A percentile compares a stretch with the other conserved stretches of the same genome.
Evolutionary conservation across 1,140 invertebrate species (phyloP).

Genomic region (Hesperophylax magnus): DNA sequence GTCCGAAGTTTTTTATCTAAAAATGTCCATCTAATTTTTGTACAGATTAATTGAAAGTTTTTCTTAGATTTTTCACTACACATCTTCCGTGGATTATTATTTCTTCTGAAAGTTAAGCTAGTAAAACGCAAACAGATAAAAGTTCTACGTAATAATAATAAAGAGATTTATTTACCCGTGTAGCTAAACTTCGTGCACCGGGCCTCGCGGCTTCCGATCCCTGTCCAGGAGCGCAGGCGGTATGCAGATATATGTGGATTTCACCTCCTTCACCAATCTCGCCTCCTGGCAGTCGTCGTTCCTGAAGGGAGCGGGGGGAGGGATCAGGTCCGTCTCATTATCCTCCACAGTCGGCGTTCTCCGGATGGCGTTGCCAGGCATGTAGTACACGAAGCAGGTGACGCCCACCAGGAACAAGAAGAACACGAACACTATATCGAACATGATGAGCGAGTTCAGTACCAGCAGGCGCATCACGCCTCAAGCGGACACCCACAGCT

Average conservation of each 20-base stretch:
- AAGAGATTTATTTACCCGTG: constrained; percentile 40
- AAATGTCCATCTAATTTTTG: too few relatives aligned
- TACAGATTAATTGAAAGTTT: too few relatives aligned
- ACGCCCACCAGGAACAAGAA: constrained; percentile 86
- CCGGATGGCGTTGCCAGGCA: constrained; percentile 70
- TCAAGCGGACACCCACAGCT: constrained; percentile 37
- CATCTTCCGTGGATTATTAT: too few relatives aligned
- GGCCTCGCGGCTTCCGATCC: constrained; percentile 63
- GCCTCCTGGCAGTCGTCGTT: constrained; percentile 63
- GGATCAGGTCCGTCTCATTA: constrained; percentile 67
- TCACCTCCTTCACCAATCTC: constrained; percentile 38
- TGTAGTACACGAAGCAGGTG: constrained; percentile 84
- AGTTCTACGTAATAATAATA: too few relatives aligned
- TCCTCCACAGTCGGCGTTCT: constrained; percentile 62
- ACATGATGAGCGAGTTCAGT: constrained; percentile 88
- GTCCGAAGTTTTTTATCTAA: too few relatives aligned
- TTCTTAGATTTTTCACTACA: too few relatives aligned
- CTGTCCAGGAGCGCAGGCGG: constrained; percentile 62
- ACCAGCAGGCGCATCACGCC: constrained; percentile 83
- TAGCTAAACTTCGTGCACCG: constrained; percentile 68
- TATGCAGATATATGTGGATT: constrained; percentile 67
- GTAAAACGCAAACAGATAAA: too few relatives aligned
- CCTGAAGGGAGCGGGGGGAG: constrained; percentile 66
- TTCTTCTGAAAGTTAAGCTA: too few relatives aligned
- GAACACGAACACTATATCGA: constrained; percentile 88